Evolutionary conservation across 2,888 invertebrate species (phyloP).

Genomic region (Petrophora chlorosata): DNA sequence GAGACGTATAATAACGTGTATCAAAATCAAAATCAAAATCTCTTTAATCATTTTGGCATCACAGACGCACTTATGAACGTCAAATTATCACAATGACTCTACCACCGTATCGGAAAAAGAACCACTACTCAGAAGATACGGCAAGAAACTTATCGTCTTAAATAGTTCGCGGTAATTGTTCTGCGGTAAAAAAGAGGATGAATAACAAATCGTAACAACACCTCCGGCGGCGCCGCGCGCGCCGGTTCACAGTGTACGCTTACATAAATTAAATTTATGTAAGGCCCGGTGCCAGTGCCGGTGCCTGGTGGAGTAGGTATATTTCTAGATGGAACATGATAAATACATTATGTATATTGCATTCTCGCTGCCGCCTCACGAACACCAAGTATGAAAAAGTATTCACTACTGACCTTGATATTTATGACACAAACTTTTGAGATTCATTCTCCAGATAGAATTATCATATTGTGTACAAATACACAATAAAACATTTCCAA

Average conservation of each 20-base stretch:
- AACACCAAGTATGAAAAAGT: conserved; percentile 53
- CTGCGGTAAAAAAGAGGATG: conserved; percentile 17
- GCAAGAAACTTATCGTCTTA: background rate
- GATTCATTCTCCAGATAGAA: conserved; percentile 50
- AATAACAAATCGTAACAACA: conserved; percentile 18
- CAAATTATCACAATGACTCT: too few species aligned
- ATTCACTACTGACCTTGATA: conserved; percentile 63
- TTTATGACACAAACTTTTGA: conserved; percentile 62
- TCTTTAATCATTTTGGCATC: too few species aligned
- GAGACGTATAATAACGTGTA: too few species aligned
- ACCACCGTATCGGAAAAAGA: too few species aligned
- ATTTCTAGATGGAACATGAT: conserved; percentile 46
- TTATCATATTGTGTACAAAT: conserved; percentile 38
- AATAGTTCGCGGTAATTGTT: conserved; percentile 12
- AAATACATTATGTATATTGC: conserved; percentile 46
- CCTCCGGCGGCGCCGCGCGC: too few species aligned
- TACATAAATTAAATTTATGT: conserved; percentile 39
- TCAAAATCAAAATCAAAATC: too few species aligned
- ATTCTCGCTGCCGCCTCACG: conserved; percentile 46
- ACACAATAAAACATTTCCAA: conserved; percentile 32
- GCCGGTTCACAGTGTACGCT: conserved; percentile 31
- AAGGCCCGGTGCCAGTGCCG: too few species aligned
- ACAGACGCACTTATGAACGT: too few species aligned
- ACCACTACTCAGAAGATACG: too few species aligned
- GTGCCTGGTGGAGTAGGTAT: conserved; percentile 38